Percentiles rank a stretch among this genome's conserved stretches.
These are phyloP conservation scores for Spodoptera litura DNA, from an alignment of 1,140 invertebrate species.

Conservation along the genomic window DNA sequence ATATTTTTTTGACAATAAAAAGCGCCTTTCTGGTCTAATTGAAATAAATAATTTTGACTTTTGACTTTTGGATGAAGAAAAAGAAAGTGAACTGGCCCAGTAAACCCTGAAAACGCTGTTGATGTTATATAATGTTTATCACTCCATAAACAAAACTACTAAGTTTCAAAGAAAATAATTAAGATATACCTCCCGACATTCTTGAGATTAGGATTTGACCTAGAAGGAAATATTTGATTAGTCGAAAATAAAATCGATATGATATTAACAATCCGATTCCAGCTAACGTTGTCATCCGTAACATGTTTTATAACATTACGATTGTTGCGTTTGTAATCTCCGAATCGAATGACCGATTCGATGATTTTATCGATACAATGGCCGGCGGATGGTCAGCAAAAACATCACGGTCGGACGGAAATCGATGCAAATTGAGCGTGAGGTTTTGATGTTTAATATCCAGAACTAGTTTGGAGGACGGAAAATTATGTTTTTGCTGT, in stretches of 20 bases:
- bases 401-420: conserved; percentile 44
- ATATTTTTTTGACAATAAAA: too few relatives aligned
- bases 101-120: too few relatives aligned
- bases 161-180: too few relatives aligned
- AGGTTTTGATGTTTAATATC: conserved; percentile 39
- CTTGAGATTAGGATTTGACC: too few relatives aligned
- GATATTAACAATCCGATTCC: conserved; percentile 16
- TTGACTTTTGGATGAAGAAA: too few relatives aligned
- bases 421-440: conserved; percentile 39
- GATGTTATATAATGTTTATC: too few relatives aligned
- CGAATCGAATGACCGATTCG: conserved; percentile 43
- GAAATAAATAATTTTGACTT: too few relatives aligned
- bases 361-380: conserved; percentile 32
- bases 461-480: conserved; percentile 32
- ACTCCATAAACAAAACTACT: too few relatives aligned
- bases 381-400: conserved; percentile 31
- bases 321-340: conserved; percentile 33
- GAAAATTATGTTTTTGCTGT: conserved; percentile 32
- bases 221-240: neutral
- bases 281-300: conserved; percentile 1
- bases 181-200: too few relatives aligned
- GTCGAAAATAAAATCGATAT: neutral
- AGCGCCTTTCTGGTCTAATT: too few relatives aligned
- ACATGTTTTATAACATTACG: conserved; percentile 38
- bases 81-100: too few relatives aligned